Base-by-base conservation (phyloP, 2,113 vertebrate genomes). In the Chiloscyllium plagiosum region DNA sequence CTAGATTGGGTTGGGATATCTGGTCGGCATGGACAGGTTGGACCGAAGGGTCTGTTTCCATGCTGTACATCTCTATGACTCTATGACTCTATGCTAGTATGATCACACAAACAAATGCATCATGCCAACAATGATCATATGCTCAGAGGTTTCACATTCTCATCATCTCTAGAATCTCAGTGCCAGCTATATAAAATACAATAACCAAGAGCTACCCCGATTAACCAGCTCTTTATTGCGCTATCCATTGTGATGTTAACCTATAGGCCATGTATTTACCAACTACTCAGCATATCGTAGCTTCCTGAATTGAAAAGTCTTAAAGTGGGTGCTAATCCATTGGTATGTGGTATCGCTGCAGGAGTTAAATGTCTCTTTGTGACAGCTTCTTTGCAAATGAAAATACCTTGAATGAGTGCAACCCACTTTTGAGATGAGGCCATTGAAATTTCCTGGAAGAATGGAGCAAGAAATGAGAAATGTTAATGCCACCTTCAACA, bases 351-450 rank as follows among this genome's bases (percentile, higher is more conserved):
- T 37, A 19, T 19, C 37, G 61, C 5, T 37, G 19, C 61, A 66
- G 89, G 19, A 68, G 66, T 93, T 93, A 37, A 65, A 42, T 33
- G 33, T 37, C 61, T 2, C 33, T 19, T 37, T 66, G 33, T 37
- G n/a, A 12, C 7, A 66, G 61, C 29, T 90, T 17, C 24, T 33
- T 90, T 61, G 33, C 37, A 93, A 33, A 5, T 37, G n/a, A n/a
- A 92, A 37, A 92, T 29, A 92, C 17, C 5, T 7, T 6, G 15
- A 33, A 65, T 33, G 61, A 93, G n/a, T 37, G 29, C n/a, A 66
- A 93, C 19, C 89, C 89, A n/a, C 66, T 93, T 66, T 33, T 93
- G 29, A 93, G 89, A 37, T 93, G 89, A 93, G 65, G 5, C 61
- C n/a, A 42, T 66, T 37, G n/a, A 66, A 66, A 93, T 37, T 93